Evolutionary conservation across 2,797 vertebrate species (phyloP), one percentile per base, ranked within the genome.

Genomic region (Emys orbicularis): DNA sequence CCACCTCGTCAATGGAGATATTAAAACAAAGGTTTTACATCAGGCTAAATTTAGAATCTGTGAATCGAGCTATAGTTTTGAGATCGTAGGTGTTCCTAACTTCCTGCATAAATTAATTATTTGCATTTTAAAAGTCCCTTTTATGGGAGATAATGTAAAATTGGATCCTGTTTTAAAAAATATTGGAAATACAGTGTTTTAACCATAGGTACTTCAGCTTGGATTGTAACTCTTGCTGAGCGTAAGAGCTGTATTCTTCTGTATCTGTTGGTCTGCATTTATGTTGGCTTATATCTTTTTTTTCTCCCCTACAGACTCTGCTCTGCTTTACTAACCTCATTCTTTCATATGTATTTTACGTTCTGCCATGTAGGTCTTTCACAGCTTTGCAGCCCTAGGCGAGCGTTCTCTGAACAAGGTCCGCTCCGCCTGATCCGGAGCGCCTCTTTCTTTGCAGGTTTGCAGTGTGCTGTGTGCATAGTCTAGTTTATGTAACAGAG

Each of bases 361-460:
- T 99, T 98, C 98, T 99, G 98, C 98, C 98, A 87, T 98, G 98
- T 99, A 99, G 99, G 99, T 99, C 99, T 99, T 99, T 99, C 99
- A 98, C 99, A 99, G 99, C 99, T 99, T 99, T 99, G 99, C 99
- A 99, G 99, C 99, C 99, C 99, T 92, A 99, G 99, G 96, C 99
- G 99, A 99, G 99, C 99, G 95, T 99, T 99, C 99, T 99, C 99
- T 99, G 99, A 99, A 98, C 99, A 99, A 98, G 99, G 99, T 98
- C 99, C 99, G 97, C 99, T 99, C 98, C 99, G 99, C 97, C 99
- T 99, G 98, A 99, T 99, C 99, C 99, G 99, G 99, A 99, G 99
- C 96, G 99, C 99, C 97, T 99, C 99, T 99, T 99, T 99, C 99
- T 99, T 99, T 99, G 99, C 99, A 99, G 99, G 99, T 99, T 99